Evolutionary conservation across 2,797 vertebrate species (phyloP).

Genomic region (Hapalemur alaotrensis): DNA sequence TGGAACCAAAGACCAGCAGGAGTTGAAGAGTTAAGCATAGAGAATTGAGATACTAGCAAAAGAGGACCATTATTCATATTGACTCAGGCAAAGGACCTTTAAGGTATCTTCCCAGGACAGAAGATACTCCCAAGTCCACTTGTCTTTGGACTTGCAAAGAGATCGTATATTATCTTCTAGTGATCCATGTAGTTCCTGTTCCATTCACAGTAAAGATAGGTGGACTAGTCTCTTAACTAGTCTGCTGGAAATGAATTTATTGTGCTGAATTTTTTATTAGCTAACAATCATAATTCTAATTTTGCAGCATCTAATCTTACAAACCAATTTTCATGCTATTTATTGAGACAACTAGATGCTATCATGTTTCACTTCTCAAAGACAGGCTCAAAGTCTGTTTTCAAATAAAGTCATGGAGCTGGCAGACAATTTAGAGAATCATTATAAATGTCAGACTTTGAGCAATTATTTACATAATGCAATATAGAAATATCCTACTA

Average conservation of each 20-base stretch:
- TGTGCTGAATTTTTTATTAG: not conserved
- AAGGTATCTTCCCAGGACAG: not conserved
- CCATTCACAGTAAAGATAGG: not conserved
- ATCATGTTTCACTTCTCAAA: not conserved
- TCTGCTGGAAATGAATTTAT: not conserved
- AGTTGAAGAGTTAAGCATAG: not conserved
- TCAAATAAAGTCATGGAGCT: not conserved
- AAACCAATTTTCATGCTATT: not conserved
- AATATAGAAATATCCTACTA: slow-evolving; percentile 22
- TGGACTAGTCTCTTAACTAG: not conserved
- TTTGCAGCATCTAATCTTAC: not conserved
- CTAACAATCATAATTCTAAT: not conserved
- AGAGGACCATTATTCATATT: not conserved
- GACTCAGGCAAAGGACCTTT: not conserved
- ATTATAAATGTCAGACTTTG: not conserved
- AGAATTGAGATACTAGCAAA: not conserved
- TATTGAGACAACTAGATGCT: not conserved
- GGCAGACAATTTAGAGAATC: slow-evolving; percentile 7
- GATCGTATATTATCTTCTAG: not conserved
- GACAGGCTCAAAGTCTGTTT: slow-evolving; percentile 14
- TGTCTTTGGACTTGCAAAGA: not conserved
- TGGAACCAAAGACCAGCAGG: not conserved
- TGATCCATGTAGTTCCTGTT: not conserved
- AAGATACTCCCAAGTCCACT: not conserved
- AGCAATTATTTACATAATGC: slow-evolving; percentile 37